A percentile compares a stretch with the other conserved stretches of the same genome.
phyloP scores from a whole-genome alignment of 2,888 invertebrate species.

The Pelosia muscerda region DNA sequence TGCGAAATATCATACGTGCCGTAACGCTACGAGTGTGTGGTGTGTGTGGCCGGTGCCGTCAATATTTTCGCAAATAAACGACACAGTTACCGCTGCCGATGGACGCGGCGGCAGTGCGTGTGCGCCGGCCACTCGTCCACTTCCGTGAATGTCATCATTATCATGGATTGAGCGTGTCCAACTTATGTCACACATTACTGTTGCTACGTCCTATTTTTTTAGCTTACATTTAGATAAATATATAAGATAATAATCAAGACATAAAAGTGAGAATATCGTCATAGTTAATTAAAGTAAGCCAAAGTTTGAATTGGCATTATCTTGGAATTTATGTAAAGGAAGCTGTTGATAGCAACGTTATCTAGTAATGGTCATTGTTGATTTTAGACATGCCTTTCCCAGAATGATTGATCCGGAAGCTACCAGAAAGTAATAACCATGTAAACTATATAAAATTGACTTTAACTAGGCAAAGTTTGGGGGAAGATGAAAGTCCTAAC shows the following conservation, averaged over 20 bases:
- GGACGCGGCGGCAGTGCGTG: constrained; percentile 24
- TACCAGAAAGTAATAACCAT: no score
- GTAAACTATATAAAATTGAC: no score
- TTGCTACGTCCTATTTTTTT: constrained; percentile 34
- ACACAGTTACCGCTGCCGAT: constrained; percentile 37
- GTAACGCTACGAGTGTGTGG: constrained; percentile 24
- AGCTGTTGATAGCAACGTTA: not conserved
- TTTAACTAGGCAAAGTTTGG: no score
- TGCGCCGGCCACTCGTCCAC: constrained; percentile 50
- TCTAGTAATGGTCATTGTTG: no score
- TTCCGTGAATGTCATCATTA: constrained; percentile 73
- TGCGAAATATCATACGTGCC: constrained; percentile 35
- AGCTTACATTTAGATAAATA: not conserved
- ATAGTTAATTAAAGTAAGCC: not conserved
- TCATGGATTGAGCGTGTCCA: constrained; percentile 66
- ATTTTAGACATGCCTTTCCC: no score
- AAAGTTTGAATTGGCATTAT: not conserved
- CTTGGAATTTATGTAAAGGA: not conserved
- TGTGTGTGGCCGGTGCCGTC: constrained; percentile 19
- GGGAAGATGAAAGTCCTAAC: no score
- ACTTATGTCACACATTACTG: constrained; percentile 55
- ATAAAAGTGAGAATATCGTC: not conserved
- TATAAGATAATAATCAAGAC: not conserved
- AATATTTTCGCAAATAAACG: constrained; percentile 39
- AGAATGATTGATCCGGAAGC: no score